Conservation (phyloP, 2,888 invertebrate species). For the Stegophylla sp. region DNA sequence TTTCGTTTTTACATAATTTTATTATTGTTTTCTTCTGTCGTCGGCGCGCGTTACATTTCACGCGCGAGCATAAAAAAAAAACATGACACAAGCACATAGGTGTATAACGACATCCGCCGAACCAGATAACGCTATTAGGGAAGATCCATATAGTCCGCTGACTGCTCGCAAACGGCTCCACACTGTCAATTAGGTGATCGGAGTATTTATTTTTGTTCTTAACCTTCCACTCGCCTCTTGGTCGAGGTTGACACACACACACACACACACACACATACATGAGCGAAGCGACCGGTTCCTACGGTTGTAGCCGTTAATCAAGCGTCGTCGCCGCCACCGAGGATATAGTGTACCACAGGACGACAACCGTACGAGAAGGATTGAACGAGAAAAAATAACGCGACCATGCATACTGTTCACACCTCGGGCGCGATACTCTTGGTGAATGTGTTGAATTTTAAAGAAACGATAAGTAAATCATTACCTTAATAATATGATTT, state of each 20-base stretch:
- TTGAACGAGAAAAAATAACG: too few species aligned
- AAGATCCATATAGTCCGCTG: background rate
- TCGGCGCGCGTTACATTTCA: background rate
- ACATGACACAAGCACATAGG: background rate
- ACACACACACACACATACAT: background rate
- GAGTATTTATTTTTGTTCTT: background rate
- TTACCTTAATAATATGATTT: too few species aligned
- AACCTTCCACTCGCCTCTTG: too few species aligned
- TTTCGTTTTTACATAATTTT: background rate
- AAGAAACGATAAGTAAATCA: too few species aligned
- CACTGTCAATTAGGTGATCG: conserved; percentile 25
- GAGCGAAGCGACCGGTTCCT: conserved; percentile 45
- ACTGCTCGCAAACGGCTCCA: background rate
- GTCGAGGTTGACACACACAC: conserved; percentile 1
- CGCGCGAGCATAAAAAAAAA: too few species aligned
- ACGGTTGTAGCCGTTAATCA: conserved; percentile 40
- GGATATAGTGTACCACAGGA: background rate
- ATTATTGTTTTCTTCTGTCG: background rate
- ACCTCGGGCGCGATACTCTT: too few species aligned
- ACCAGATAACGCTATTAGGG: conserved; percentile 55
- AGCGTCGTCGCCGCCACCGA: conserved; percentile 2
- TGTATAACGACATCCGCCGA: conserved; percentile 44
- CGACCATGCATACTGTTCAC: too few species aligned
- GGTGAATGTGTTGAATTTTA: too few species aligned
- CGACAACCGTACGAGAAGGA: too few species aligned